A percentile compares a stretch with the other conserved stretches of the same genome.
Conservation (phyloP, 2,888 invertebrate species). For the Strigamia crassipes region DNA sequence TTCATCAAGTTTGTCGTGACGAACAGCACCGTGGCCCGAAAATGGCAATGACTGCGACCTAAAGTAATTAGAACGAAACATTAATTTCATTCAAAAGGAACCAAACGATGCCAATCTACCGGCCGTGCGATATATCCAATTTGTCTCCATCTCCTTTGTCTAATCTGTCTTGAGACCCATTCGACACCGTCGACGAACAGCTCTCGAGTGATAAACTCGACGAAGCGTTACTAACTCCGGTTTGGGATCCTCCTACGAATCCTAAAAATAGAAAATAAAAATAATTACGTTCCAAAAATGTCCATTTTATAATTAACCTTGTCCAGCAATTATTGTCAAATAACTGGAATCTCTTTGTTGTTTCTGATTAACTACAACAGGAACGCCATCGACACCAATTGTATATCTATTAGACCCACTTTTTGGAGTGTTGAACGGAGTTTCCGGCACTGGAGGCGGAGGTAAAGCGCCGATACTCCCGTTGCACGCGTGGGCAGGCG, state of each 20-base stretch:
- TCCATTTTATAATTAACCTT: conserved; percentile 59
- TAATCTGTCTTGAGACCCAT: conserved; percentile 33
- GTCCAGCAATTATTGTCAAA: conserved; percentile 73
- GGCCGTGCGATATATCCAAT: not conserved
- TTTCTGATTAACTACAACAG: conserved; percentile 45
- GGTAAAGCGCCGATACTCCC: conserved; percentile 58
- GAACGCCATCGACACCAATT: conserved; percentile 55
- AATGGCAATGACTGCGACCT: conserved; percentile 54
- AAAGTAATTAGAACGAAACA: not conserved
- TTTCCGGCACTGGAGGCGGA: conserved; percentile 57
- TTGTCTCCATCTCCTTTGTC: conserved; percentile 39
- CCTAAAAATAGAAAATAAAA: not conserved
- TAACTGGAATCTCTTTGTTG: conserved; percentile 71
- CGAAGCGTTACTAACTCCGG: conserved; percentile 4
- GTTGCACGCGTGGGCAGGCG: conserved; percentile 43
- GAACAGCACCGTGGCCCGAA: conserved; percentile 51
- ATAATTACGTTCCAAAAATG: not conserved
- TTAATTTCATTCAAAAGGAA: not conserved
- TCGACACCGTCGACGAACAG: conserved; percentile 50
- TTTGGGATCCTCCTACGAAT: conserved; percentile 3
- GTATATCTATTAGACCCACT: conserved; percentile 69
- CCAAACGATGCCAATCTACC: not conserved
- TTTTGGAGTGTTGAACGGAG: conserved; percentile 72
- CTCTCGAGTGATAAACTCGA: conserved; percentile 50
- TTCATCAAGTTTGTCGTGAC: conserved; percentile 74